Evolutionary conservation across 2,113 vertebrate genomes (phyloP).

Genomic region (Onychostruthus taczanowskii): DNA sequence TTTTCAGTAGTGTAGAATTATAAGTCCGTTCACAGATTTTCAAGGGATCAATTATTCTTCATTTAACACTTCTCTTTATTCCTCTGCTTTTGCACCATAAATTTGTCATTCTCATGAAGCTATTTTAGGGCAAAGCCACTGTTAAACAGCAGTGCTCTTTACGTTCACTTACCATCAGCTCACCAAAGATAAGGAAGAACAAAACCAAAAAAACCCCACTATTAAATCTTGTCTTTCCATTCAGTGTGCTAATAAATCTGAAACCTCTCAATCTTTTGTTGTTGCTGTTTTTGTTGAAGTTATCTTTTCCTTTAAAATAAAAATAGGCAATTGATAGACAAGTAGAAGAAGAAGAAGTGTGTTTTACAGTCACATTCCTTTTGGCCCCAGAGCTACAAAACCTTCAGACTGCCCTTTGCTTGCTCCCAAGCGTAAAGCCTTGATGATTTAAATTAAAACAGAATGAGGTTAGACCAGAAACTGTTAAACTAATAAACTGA

Average conservation of each 20-base stretch:
- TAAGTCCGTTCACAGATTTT: not conserved
- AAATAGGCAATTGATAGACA: not conserved
- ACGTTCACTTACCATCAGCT: not conserved
- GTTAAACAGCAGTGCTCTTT: not conserved
- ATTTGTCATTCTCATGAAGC: not conserved
- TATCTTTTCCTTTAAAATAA: conserved; percentile 11
- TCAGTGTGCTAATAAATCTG: not conserved
- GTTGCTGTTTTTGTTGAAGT: not conserved
- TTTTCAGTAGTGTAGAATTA: not conserved
- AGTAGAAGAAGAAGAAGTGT: not conserved
- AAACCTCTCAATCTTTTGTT: not conserved
- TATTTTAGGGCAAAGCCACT: not conserved
- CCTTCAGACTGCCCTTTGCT: conserved; percentile 22
- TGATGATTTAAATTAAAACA: conserved; percentile 34
- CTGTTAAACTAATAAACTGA: conserved; percentile 23
- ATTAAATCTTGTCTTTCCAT: not conserved
- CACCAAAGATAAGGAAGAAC: not conserved
- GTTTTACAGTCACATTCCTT: conserved; percentile 38
- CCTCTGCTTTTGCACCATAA: not conserved
- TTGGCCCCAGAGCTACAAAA: conserved; percentile 28
- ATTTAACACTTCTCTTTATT: not conserved
- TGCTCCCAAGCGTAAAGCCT: not conserved
- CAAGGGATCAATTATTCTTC: not conserved
- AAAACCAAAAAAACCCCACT: not conserved
- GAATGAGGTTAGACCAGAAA: not conserved